A percentile compares a stretch with the other conserved stretches of the same genome.
Conservation (phyloP, 2,797 vertebrate species). For the Valencia hispanica region DNA sequence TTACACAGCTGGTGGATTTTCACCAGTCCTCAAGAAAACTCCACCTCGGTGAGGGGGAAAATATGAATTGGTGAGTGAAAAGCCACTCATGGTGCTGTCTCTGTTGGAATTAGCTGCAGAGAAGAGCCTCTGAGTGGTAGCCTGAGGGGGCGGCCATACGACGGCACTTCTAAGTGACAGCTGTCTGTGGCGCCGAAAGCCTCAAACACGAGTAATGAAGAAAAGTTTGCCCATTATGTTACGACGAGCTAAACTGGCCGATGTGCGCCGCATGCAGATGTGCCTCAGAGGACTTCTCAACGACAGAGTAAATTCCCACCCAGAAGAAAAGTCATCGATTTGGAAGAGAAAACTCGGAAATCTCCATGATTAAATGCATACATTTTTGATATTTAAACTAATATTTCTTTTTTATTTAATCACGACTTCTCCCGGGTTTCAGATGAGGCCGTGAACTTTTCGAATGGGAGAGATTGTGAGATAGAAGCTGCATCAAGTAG, state of each 20-base stretch:
- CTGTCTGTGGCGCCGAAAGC: conserved; percentile 62
- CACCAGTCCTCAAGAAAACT: conserved; percentile 53
- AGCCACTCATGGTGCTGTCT: conserved; percentile 47
- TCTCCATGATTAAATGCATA: too few relatives aligned
- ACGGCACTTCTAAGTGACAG: conserved; percentile 51
- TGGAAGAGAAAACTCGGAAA: too few relatives aligned
- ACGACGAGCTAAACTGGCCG: conserved; percentile 14
- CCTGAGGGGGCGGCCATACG: conserved; percentile 33
- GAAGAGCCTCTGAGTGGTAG: conserved; percentile 20
- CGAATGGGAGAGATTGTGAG: too few relatives aligned
- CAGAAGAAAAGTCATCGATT: too few relatives aligned
- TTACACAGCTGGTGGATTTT: conserved; percentile 66
- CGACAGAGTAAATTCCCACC: too few relatives aligned
- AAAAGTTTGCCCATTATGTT: conserved; percentile 36
- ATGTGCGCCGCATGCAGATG: conserved; percentile 1
- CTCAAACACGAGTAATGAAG: conserved; percentile 24
- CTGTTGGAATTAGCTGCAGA: conserved; percentile 39
- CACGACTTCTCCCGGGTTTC: too few relatives aligned
- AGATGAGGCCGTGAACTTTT: too few relatives aligned
- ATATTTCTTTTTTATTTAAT: too few relatives aligned
- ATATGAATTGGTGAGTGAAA: conserved; percentile 38
- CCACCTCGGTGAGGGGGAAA: conserved; percentile 46
- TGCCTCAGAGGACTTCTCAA: not conserved
- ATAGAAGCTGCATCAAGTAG: too few relatives aligned
- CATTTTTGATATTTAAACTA: too few relatives aligned